These are phyloP conservation scores for Sarcophaga carnaria DNA, from an alignment of 2,888 invertebrate genomes.

Conservation along the genomic window DNA sequence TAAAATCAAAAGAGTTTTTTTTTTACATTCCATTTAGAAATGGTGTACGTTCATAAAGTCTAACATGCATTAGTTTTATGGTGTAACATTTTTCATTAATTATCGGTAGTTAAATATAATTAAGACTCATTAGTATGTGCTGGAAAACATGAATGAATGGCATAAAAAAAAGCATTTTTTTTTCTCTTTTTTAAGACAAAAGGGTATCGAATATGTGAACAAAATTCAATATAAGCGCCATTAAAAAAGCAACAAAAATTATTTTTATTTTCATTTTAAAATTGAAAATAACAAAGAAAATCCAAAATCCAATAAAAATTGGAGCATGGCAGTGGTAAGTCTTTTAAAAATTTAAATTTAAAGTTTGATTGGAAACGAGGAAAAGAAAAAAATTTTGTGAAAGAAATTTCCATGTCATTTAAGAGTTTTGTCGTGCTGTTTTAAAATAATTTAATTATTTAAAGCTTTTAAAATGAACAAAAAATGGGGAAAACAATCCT, in stretches of 20 bases:
- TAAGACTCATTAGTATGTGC: constrained; percentile 48
- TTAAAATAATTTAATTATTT: not conserved
- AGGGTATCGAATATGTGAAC: constrained; percentile 15
- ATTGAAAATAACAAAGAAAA: not conserved
- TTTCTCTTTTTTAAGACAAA: constrained; percentile 2
- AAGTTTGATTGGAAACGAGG: not conserved
- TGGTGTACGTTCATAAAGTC: not conserved
- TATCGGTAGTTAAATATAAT: constrained; percentile 62
- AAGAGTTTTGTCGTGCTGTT: not conserved
- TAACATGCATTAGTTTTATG: constrained; percentile 34
- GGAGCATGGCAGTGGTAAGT: no score
- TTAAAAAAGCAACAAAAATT: constrained; percentile 2
- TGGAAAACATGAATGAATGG: constrained; percentile 12
- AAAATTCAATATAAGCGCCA: constrained; percentile 15
- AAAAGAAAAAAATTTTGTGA: not conserved
- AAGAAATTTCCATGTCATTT: not conserved
- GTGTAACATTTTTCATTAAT: constrained; percentile 64
- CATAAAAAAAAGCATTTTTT: constrained; percentile 1
- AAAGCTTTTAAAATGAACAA: not conserved
- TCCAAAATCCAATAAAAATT: no score
- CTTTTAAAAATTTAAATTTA: not conserved
- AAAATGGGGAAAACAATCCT: not conserved
- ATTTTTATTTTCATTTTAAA: not conserved
- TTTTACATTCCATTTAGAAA: not conserved
- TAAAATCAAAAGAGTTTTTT: not conserved